These are phyloP conservation scores for Meteorus sp. DNA, from an alignment of 1,140 invertebrate species.

Conservation along the genomic window DNA sequence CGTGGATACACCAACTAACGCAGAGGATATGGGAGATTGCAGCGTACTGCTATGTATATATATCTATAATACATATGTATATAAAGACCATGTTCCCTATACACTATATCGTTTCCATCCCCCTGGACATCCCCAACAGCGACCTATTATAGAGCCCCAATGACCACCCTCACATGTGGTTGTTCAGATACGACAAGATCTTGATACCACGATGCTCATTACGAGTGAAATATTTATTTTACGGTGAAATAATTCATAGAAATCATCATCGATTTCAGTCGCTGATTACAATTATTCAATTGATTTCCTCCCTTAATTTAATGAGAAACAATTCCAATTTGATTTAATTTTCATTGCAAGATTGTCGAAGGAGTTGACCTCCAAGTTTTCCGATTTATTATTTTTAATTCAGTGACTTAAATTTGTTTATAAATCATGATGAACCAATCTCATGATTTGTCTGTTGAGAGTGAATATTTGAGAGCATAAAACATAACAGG, in stretches of 20 bases:
- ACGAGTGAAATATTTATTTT: background rate
- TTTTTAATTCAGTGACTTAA: too few relatives aligned
- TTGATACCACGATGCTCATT: background rate
- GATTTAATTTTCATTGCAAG: too few relatives aligned
- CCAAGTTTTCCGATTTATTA: too few relatives aligned
- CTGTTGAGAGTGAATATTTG: too few relatives aligned
- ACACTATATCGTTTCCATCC: background rate
- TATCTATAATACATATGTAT: background rate
- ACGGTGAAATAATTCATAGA: background rate
- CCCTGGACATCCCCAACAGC: slow-evolving; percentile 2
- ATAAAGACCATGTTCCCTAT: background rate
- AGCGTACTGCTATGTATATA: background rate
- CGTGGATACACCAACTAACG: background rate
- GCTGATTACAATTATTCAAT: too few relatives aligned
- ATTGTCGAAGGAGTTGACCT: too few relatives aligned
- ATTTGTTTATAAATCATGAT: too few relatives aligned
- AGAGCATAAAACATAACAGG: too few relatives aligned
- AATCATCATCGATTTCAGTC: background rate
- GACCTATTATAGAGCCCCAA: slow-evolving; percentile 8
- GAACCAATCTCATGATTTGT: too few relatives aligned
- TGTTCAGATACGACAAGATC: background rate
- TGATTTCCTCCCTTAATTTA: too few relatives aligned
- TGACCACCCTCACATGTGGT: background rate
- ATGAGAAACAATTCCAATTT: too few relatives aligned
- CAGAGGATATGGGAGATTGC: background rate